A percentile compares a stretch with the other conserved stretches of the same genome.
These are phyloP conservation scores for Carabus problematicus DNA, from an alignment of 2,888 invertebrate genomes.

Conservation along the genomic window DNA sequence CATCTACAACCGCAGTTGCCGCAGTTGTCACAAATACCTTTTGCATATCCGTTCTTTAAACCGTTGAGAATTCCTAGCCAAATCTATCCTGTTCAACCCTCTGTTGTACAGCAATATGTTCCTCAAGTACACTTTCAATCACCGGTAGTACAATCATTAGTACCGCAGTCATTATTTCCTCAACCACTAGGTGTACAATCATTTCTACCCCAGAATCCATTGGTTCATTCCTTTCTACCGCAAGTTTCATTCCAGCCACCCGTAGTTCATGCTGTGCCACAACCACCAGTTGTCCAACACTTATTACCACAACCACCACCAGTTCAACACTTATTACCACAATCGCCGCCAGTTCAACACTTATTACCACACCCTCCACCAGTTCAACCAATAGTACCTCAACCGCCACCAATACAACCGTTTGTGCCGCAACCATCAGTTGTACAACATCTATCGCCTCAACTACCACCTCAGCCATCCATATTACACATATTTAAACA, in stretches of 20 bases:
- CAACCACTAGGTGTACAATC: background rate
- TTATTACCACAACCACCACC: background rate
- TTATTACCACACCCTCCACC: slow-evolving; percentile 2
- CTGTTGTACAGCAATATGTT: slow-evolving; percentile 5
- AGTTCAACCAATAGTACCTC: slow-evolving; percentile 15
- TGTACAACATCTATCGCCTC: slow-evolving; percentile 5
- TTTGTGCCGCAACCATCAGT: background rate
- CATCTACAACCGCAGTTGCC: background rate
- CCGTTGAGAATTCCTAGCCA: background rate
- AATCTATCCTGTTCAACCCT: slow-evolving; percentile 15
- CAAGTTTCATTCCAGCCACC: background rate
- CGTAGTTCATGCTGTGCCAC: background rate
- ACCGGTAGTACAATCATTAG: slow-evolving; percentile 10
- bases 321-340: slow-evolving; percentile 6
- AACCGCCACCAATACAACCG: slow-evolving; percentile 15
- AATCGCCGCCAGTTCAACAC: background rate
- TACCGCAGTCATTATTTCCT: slow-evolving; percentile 18
- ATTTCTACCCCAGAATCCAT: background rate
- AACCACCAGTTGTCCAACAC: slow-evolving; percentile 6
- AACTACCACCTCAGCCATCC: slow-evolving; percentile 21
- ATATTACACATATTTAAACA: slow-evolving; percentile 20
- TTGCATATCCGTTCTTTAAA: background rate
- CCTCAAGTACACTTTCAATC: slow-evolving; percentile 1
- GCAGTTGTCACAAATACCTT: background rate
- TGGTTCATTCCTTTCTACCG: background rate